Evolutionary conservation across 2,797 vertebrate genomes (phyloP).

Genomic region (Glyptemys insculpta): DNA sequence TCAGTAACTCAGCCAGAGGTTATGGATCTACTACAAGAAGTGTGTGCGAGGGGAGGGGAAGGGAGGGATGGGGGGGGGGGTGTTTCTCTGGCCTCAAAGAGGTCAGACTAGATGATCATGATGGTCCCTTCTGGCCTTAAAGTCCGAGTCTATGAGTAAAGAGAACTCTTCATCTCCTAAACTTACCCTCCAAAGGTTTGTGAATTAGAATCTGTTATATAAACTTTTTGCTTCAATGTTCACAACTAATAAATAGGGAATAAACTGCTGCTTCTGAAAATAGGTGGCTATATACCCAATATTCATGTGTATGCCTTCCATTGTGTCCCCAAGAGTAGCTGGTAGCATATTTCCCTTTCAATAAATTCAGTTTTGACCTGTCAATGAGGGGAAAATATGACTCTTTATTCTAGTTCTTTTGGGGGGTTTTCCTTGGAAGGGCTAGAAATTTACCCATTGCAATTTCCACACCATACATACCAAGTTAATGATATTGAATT

Average conservation of each 20-base stretch:
- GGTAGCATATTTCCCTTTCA: background rate
- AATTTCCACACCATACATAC: background rate
- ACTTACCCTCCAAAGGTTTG: background rate
- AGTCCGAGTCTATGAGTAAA: no score
- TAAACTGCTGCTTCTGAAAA: background rate
- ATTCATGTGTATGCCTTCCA: background rate
- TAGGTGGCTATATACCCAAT: background rate
- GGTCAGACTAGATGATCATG: no score
- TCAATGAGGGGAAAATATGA: background rate
- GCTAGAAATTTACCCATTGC: background rate
- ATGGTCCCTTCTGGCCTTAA: no score
- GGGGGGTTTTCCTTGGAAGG: background rate
- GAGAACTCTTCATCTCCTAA: no score
- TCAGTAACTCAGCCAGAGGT: no score
- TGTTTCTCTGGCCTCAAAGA: no score
- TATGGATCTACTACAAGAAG: no score
- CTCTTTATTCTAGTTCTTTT: background rate
- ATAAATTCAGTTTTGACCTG: background rate
- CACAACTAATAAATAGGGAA: background rate
- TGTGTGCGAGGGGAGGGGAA: no score
- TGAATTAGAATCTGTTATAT: background rate
- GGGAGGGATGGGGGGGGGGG: fast-evolving
- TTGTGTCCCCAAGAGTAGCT: background rate
- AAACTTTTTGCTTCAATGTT: background rate
- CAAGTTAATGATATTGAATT: background rate